These are phyloP conservation scores for Mareca penelope DNA, from an alignment of 2,797 vertebrate species.

Conservation along the genomic window DNA sequence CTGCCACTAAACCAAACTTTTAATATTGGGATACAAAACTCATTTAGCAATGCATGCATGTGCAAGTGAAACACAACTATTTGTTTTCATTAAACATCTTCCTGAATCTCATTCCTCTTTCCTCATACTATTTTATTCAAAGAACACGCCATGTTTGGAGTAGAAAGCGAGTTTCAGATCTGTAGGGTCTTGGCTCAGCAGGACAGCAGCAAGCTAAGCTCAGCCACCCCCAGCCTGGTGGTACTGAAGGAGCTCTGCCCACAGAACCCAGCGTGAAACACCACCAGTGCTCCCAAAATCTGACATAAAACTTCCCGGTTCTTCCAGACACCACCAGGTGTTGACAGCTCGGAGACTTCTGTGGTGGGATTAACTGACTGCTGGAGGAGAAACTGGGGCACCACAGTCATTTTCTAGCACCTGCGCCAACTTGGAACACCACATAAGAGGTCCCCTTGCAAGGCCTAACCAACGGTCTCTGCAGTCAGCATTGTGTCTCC, in stretches of 20 bases:
- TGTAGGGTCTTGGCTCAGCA: neutral
- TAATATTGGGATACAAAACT: neutral
- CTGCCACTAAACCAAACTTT: neutral
- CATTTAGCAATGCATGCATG: neutral
- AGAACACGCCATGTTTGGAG: neutral
- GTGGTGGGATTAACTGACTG: neutral
- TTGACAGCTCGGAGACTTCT: neutral
- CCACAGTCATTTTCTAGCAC: rapidly evolving
- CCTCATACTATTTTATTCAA: neutral
- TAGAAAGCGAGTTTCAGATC: neutral
- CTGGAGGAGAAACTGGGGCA: neutral
- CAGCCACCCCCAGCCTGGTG: rapidly evolving
- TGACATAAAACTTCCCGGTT: neutral
- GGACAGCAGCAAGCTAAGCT: neutral
- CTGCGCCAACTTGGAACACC: neutral
- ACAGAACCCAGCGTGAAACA: neutral
- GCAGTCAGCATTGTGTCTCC: neutral
- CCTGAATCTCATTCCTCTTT: neutral
- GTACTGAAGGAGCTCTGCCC: neutral
- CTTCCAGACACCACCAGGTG: neutral
- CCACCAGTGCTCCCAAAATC: neutral
- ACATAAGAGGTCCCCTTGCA: neutral
- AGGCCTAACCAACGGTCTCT: rapidly evolving
- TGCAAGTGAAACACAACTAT: neutral
- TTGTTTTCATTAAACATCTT: neutral